Evolutionary conservation across 2,888 invertebrate genomes (phyloP), one percentile per base, ranked within the genome.

Genomic region (Aleiodes testaceus): DNA sequence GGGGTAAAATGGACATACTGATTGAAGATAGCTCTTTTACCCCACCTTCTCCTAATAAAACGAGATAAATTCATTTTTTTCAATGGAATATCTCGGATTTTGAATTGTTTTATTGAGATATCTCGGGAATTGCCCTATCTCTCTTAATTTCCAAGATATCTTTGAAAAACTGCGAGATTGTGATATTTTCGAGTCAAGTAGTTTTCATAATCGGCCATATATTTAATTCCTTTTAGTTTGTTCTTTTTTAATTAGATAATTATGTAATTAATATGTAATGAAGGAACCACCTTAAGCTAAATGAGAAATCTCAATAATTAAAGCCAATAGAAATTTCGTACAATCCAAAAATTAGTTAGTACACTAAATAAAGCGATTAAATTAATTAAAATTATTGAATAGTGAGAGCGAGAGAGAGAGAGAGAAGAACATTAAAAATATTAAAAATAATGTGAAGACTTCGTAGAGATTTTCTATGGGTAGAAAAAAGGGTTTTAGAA

Each of bases 301-400:
- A 61, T 44, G 36, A 61, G 14, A 44, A 18, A 2, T 44, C 20
- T 18, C 42, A 42, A 52, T 7, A 22, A 53, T 1, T n/a, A 1
- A 53, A 44, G 18, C 61, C 61, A 61, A 61, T 61, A 61, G 61
- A 61, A 18, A 61, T 61, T 61, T 61, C 42, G 61, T 61, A 61
- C 61, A 61, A 44, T 61, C 44, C 42, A 61, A 44, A 36, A 52
- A 36, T 61, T 61, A 61, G 61, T 44, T 61, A 44, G 52, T 53
- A 53, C 52, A 53, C 52, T 11, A 53, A 53, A 53, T 53, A 61
- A 44, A 44, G 42, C 44, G 44, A 44, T 16, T 30, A 55, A 55
- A n/a, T 16, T n/a, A 49, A n/a, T 16, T 49, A 49, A n/a, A 49
- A 36, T 9, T 36, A 36, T 36, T 36, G 11, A 9, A 30, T 12